A percentile compares a stretch with the other conserved stretches of the same genome.
These are phyloP conservation scores for Pristionchus maxplancki DNA, from an alignment of 2,888 invertebrate species.

Conservation along the genomic window DNA sequence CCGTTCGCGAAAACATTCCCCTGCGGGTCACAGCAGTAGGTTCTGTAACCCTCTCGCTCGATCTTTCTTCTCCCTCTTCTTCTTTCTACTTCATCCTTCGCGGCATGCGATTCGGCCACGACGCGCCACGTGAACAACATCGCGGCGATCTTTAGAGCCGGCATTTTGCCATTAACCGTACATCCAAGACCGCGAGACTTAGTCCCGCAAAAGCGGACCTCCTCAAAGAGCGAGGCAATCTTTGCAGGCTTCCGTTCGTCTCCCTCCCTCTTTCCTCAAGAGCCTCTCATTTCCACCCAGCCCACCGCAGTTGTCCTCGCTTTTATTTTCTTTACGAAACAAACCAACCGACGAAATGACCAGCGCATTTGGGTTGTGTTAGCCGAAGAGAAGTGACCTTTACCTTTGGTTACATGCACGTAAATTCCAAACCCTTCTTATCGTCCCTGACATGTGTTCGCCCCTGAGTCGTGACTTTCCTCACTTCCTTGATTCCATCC, in stretches of 20 bases:
- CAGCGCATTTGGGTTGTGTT: not conserved
- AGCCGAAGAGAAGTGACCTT: not conserved
- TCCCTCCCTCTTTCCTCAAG: not conserved
- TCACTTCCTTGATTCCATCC: not conserved
- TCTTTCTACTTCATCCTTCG: not conserved
- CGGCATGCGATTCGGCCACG: not conserved
- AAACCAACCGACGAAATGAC: not conserved
- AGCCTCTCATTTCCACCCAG: not conserved
- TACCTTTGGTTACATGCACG: not conserved
- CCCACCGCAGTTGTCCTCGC: not conserved
- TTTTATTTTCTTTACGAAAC: not conserved
- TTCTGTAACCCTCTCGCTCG: conserved; percentile 16
- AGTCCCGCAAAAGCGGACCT: not conserved
- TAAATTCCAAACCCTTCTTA: not conserved
- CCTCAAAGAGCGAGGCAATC: not conserved
- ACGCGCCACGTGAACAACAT: conserved; percentile 20
- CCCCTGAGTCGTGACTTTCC: not conserved
- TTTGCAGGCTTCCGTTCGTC: not conserved
- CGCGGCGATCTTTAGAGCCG: not conserved
- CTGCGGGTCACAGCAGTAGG: not conserved
- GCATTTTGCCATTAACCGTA: too few species aligned
- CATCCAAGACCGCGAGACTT: not conserved
- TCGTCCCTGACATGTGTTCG: not conserved
- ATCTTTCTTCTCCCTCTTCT: not conserved
- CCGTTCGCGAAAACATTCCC: conserved; percentile 14